These are phyloP conservation scores for Ferdinandea cuprea DNA, from an alignment of 2,888 invertebrate genomes.

Conservation along the genomic window DNA sequence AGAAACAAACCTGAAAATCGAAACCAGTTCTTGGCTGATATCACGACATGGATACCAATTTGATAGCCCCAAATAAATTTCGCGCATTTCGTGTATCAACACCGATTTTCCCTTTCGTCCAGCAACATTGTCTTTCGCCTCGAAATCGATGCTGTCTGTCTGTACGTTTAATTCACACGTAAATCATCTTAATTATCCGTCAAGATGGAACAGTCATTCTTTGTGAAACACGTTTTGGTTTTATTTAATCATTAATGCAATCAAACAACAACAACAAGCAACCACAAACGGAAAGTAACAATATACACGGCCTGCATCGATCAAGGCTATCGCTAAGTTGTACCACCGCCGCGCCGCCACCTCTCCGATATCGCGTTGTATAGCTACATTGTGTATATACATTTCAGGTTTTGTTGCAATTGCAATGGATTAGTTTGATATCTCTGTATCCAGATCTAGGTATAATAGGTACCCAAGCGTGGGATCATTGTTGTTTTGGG, in stretches of 20 bases:
- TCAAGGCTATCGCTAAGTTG: not conserved
- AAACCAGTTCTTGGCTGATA: conserved; percentile 53
- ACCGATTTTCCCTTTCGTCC: conserved; percentile 49
- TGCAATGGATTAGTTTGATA: no score
- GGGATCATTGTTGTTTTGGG: no score
- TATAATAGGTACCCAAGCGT: no score
- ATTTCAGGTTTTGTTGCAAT: no score
- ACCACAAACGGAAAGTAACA: not conserved
- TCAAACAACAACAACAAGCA: not conserved
- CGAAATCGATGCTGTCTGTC: no score
- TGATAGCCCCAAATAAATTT: conserved; percentile 43
- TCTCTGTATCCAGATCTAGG: no score
- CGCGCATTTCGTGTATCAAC: conserved; percentile 46
- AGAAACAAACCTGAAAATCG: conserved; percentile 42
- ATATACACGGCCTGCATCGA: not conserved
- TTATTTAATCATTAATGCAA: not conserved
- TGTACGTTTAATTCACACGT: conserved; percentile 7
- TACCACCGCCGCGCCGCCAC: no score
- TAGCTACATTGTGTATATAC: no score
- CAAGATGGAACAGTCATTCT: not conserved
- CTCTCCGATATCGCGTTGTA: no score
- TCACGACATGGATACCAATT: conserved; percentile 17
- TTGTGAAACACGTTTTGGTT: not conserved
- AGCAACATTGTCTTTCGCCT: not conserved
- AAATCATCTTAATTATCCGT: not conserved